Evolutionary conservation across 2,888 invertebrate species (phyloP), one percentile per base, ranked within the genome.

Genomic region (Tribolium freemani): DNA sequence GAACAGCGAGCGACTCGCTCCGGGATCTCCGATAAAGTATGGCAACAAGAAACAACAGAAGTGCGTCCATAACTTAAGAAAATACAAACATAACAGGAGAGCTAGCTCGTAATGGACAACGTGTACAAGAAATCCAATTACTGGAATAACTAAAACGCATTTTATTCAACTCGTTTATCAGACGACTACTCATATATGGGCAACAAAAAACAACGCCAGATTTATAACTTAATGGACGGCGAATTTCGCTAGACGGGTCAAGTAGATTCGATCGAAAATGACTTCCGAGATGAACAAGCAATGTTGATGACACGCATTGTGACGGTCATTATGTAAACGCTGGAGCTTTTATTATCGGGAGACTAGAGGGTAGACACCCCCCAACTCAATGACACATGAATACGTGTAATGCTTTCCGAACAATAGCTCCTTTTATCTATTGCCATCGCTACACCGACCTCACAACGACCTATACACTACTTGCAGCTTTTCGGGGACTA

Each of bases 201-300:
- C 79, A 81, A 71, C 70, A 66, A 48, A 66, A 57, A 66, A 71
- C 57, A 31, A 45, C 21, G 46, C 44, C 67, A 48, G 67, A 71
- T 67, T 71, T 71, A 66, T 66, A 53, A 71, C 66, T 71, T 71
- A 57, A 71, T 48, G n/a, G n/a, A 45, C 45, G 45, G 11, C 48
- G 11, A 11, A 48, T 48, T 48, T 48, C 48, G 48, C 16, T 8
- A 57, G n/a, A 81, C 78, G 83, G 82, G 82, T 83, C 83, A 83
- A 83, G 83, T 78, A 78, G 78, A 79, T 78, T 80, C 83, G 80
- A 82, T 82, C 82, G 81, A 82, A 85, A 85, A 84, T 84, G 83
- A 85, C 85, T 86, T 85, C 85, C 85, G 84, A 81, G 79, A 80
- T 81, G 86, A 85, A 85, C 85, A 86, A 85, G 84, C 82, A 82